Conservation (phyloP, 2,888 invertebrate genomes). For the Ischnura elegans region DNA sequence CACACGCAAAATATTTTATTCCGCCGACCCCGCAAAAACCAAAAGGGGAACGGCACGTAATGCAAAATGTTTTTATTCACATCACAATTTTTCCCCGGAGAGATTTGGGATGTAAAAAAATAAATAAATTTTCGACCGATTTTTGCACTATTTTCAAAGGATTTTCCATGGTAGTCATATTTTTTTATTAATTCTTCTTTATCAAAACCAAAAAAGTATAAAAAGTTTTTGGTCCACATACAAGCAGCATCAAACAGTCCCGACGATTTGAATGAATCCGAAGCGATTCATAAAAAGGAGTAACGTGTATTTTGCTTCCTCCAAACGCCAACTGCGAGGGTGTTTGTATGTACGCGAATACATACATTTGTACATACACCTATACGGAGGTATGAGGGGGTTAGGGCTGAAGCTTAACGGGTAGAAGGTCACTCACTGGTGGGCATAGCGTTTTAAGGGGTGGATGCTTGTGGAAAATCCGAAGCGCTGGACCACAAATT, state of each 20-base stretch:
- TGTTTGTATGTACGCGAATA: no score
- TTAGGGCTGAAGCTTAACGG: background rate
- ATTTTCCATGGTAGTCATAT: no score
- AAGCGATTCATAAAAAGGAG: background rate
- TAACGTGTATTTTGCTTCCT: slow-evolving; percentile 3
- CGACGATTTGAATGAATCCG: background rate
- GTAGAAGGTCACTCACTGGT: background rate
- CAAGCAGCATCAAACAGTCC: background rate
- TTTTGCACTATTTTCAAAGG: slow-evolving; percentile 3
- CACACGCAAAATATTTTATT: background rate
- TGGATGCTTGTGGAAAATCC: background rate
- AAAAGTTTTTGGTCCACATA: background rate
- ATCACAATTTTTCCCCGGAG: background rate
- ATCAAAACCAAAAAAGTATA: no score
- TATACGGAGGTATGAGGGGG: no score
- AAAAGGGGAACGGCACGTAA: slow-evolving; percentile 4
- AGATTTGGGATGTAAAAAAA: background rate
- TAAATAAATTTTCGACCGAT: background rate
- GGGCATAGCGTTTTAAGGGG: background rate
- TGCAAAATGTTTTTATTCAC: background rate
- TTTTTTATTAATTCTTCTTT: background rate
- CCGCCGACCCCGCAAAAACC: background rate
- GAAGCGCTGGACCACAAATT: background rate
- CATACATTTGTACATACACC: no score
- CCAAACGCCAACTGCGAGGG: background rate